A percentile compares a stretch with the other conserved stretches of the same genome.
Conservation (phyloP, 2,888 invertebrate species). For the Nomada ferruginata region DNA sequence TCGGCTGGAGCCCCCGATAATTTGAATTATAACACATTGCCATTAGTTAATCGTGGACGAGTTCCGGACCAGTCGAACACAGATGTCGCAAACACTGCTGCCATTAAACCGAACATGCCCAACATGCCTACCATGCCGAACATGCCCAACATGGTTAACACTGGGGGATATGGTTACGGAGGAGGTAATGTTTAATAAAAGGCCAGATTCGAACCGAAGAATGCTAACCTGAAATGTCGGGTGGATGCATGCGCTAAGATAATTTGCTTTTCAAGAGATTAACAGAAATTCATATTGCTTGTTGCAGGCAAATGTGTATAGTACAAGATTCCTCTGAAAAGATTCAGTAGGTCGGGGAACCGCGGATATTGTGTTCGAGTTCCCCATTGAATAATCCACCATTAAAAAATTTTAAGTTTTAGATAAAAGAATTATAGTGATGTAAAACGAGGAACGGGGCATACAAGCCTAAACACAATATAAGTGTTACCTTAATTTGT, state of each 20-base stretch:
- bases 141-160: neutral
- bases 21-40: neutral
- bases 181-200: conserved; percentile 44
- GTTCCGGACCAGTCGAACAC: conserved; percentile 20
- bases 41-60: conserved; percentile 36
- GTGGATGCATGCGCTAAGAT: conserved; percentile 12
- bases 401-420: too few species aligned
- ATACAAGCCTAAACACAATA: too few species aligned
- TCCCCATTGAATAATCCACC: too few species aligned
- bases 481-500: too few species aligned
- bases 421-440: too few species aligned
- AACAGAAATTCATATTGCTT: neutral
- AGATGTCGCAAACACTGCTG: neutral
- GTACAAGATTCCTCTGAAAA: too few species aligned
- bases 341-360: too few species aligned
- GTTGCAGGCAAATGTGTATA: neutral
- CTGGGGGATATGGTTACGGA: conserved; percentile 16
- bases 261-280: neutral
- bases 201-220: conserved; percentile 2
- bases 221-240: neutral
- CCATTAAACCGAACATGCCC: neutral
- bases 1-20: conserved; percentile 40
- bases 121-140: neutral
- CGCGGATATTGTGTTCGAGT: too few species aligned
- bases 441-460: too few species aligned